Evolutionary conservation across 2,888 invertebrate genomes (phyloP), one percentile per base, ranked within the genome.

Genomic region (Eudemis profundana): DNA sequence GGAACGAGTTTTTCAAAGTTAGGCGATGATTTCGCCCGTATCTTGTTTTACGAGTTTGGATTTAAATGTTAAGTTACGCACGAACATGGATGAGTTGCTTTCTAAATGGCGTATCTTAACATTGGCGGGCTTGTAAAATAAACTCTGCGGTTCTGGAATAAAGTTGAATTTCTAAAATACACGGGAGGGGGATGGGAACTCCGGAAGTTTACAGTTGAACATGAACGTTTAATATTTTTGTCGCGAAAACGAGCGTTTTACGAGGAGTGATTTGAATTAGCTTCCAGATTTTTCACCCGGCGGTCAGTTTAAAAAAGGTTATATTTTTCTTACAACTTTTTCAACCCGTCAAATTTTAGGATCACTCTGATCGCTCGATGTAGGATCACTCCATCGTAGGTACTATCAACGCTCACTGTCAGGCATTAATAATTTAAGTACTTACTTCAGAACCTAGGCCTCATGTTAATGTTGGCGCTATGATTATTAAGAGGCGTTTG

Each of bases 41-140:
- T 65, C 40, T 33, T 38, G 59, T 60, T 65, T 59, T 65, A 65
- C 59, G 53, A 60, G 29, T 33, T 21, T 10, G 27, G 51, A 60
- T 65, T 65, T 65, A 40, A 65, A 65, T 65, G 51, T 60, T 29
- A 64, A 44, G 59, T 64, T 54, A 62, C 63, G 56, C 56, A 57
- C 46, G 51, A 29, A 44, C 64, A 56, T 49, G 21, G 40, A 17
- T 33, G 23, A 15, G 17, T 46, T 44, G 19, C 47, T 47, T 54
- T 17, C 14, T 21, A 62, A 38, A 46, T 33, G 29, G 10, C 36
- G 17, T 54, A 54, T 29, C 42, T 44, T 29, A 7, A 29, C n/a
- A 44, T 17, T 29, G 42, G 15, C 29, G 17, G 27, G 17, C 7
- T 44, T 17, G 12, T 7, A 56, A 44, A 19, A 17, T 4, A 7